phyloP scores from a whole-genome alignment of 2,113 vertebrate species.

The Rhineura floridana region DNA sequence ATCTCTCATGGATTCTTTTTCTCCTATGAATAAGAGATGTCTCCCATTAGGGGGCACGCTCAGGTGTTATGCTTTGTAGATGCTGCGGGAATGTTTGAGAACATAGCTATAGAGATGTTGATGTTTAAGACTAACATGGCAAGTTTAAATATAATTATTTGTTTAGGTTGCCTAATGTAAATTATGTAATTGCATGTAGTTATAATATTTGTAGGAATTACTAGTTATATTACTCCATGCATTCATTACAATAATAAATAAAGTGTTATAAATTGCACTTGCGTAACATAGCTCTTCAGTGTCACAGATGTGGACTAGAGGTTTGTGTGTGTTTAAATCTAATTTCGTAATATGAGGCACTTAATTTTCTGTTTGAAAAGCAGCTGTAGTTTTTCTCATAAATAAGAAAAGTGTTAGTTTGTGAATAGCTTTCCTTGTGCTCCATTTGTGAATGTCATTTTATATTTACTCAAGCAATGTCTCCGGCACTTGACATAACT shows the following conservation, averaged over 20 bases:
- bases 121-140: background rate
- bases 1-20: background rate
- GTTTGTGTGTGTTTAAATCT: background rate
- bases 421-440: background rate
- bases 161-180: background rate
- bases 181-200: background rate
- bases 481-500: background rate
- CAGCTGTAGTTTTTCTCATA: background rate
- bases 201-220: background rate
- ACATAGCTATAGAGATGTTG: background rate
- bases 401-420: background rate
- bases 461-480: background rate
- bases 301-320: background rate
- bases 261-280: background rate
- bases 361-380: background rate
- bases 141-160: conserved; percentile 7
- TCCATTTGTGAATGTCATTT: background rate
- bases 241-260: background rate
- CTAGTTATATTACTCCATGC: background rate
- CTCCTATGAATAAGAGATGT: background rate
- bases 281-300: background rate
- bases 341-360: background rate
- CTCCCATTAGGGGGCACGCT: fast-evolving
- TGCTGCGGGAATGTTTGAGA: background rate
- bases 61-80: background rate